These are phyloP conservation scores for Aplodontia rufa DNA, from an alignment of 2,113 vertebrate species.

Conservation along the genomic window DNA sequence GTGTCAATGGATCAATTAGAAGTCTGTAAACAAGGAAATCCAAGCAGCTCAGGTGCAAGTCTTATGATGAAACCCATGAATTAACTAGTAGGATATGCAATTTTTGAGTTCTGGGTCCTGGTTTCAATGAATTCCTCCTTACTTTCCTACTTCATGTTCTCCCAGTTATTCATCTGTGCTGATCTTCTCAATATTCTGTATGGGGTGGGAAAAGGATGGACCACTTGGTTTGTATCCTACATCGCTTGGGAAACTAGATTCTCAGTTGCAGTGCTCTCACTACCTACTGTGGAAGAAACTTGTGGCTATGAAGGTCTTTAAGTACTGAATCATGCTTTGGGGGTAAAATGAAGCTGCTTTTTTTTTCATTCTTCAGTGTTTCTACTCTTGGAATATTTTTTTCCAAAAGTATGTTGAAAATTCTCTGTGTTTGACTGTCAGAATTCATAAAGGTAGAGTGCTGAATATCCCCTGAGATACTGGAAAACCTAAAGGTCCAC, in stretches of 20 bases:
- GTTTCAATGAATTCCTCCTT: neutral
- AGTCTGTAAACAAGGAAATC: neutral
- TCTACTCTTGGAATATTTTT: neutral
- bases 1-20: no score
- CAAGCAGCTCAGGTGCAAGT: no score
- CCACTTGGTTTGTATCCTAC: neutral
- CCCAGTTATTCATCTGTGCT: rapidly evolving
- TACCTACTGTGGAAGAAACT: neutral
- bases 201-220: rapidly evolving
- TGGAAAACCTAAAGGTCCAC: no score
- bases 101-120: neutral
- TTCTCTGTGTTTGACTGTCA: neutral
- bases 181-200: neutral
- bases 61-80: neutral
- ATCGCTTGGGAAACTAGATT: neutral
- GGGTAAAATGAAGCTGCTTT: neutral
- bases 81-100: neutral
- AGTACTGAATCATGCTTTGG: neutral
- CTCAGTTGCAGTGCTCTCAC: neutral
- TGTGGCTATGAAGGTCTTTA: neutral
- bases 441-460: neutral
- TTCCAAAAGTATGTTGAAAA: neutral
- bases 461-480: no score
- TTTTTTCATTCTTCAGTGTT: neutral
- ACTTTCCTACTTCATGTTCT: neutral